Evolutionary conservation across 2,888 invertebrate genomes (phyloP), one percentile per base, ranked within the genome.

Genomic region (Leistus spinibarbis): DNA sequence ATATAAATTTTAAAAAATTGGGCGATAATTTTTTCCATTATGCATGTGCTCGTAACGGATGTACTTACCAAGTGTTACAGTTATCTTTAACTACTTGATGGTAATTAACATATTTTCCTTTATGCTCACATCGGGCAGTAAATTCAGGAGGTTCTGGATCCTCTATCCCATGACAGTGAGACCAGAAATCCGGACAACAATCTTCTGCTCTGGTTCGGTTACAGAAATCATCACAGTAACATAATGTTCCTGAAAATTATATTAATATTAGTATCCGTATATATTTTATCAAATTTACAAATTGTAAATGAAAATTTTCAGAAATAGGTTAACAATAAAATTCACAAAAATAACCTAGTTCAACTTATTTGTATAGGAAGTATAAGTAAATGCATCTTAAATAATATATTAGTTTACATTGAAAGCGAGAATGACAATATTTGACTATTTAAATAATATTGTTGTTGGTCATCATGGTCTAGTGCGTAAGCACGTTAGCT

Each of bases 171-270:
- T 86, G 87, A 82, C 98, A 98, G 77, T 90, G 90, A 0, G 89
- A 87, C 84, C 89, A 90, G 84, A 92, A 98, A 85, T 98, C 98
- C 0, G 98, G 98, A 82, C 98, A 98, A 84, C 98, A 98, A 84
- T 98, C 98, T 79, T 92, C 91, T 54, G 89, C 88, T 9, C 86
- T 84, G 0, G 89, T 89, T 40, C 93, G 87, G 83, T 95, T 92
- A 86, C 98, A 98, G 86, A 97, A 98, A 79, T 93, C 89, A 85
- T 98, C 98, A 85, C 98, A 98, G 85, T 98, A 98, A 85, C 98
- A 98, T 13, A 93, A 84, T 0, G 96, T 95, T 77, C 90, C 96
- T 92, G 82, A 9, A 78, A 79, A 57, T 62, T 27, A 69, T 20
- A 71, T n/a, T n/a, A n/a, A n/a, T n/a, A n/a, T n/a, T n/a, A n/a